Evolutionary conservation across 92 coral and sea anemone species (phyloP), one percentile per base, ranked within the genome.

Genomic region (Phenganax stokvisi): DNA sequence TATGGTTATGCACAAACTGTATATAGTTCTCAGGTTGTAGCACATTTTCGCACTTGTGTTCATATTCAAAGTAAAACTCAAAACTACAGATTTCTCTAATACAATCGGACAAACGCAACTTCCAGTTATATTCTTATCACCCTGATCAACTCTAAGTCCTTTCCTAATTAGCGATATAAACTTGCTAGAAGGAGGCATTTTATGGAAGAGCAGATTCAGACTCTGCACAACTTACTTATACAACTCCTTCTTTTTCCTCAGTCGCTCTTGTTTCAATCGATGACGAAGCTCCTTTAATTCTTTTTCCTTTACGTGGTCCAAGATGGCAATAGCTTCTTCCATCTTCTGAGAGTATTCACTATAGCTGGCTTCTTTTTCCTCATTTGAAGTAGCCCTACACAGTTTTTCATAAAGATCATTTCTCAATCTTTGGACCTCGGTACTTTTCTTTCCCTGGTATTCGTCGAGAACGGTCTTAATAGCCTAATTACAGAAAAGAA

Each of bases 401-500:
- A 93, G 87, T 56, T 82, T 90, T 59, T 90, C 89, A 72, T 72
- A 86, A 28, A 93, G 86, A 75, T 93, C 97, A 28, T 76, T 82
- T 85, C 84, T 89, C 77, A 93, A 76, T 17, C 76, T 83, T 28
- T 88, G 59, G 71, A 92, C 83, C 20, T 92, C 90, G 44, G 87
- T 84, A 71, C 85, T 88, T 56, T 93, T 93, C 88, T 86, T 93
- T 77, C 90, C 86, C 80, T 93, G 93, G 58, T 88, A 93, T 76
- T 90, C 92, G 16, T 87, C 89, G n/a, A 93, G 87, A 31, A 93
- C 92, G 55, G 90, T 97, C 71, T 96, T 85, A 55, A 93, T 93
- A 64, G 88, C 85, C 77, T 81, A 8, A 56, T 20, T 7, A 16
- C 10, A 68, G 25, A 20, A 68, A 37, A 53, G 13, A 8, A 30